Evolutionary conservation across 2,113 vertebrate species (phyloP).

Genomic region (Brienomyrus longianalis): DNA sequence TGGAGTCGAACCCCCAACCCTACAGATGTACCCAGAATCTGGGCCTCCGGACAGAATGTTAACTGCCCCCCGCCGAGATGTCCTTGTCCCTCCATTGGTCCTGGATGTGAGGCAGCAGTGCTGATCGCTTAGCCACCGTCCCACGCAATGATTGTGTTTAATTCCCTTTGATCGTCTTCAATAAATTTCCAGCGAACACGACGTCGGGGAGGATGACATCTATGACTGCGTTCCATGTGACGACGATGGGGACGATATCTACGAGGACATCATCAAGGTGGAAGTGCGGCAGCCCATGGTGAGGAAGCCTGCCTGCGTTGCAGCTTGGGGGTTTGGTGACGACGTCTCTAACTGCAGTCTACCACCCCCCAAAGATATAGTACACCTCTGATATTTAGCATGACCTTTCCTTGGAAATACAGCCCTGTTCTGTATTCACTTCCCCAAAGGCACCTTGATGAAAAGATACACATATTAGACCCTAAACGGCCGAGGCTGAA

Average conservation of each 20-base stretch:
- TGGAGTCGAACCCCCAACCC: not conserved
- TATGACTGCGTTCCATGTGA: constrained; percentile 97
- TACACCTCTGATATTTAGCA: constrained; percentile 8
- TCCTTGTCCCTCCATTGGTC: not conserved
- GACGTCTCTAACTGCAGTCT: no score
- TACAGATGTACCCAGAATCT: not conserved
- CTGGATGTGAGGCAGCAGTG: not conserved
- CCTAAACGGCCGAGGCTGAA: not conserved
- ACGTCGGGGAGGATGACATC: constrained; percentile 90
- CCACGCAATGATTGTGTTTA: not conserved
- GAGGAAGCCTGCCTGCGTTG: constrained; percentile 35
- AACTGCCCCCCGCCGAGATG: not conserved
- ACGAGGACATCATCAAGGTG: constrained; percentile 98
- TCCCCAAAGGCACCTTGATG: constrained; percentile 4
- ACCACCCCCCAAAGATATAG: not conserved
- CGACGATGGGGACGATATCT: constrained; percentile 92
- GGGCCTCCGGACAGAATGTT: not conserved
- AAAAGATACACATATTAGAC: constrained; percentile 2
- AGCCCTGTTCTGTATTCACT: not conserved
- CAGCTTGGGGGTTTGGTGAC: not conserved
- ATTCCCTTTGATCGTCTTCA: not conserved
- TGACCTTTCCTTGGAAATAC: constrained; percentile 6
- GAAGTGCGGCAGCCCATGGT: constrained; percentile 98
- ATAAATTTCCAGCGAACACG: constrained; percentile 71
- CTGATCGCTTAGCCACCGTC: not conserved